Evolutionary conservation across 1,140 invertebrate genomes (phyloP).

Genomic region (Magallana angulata): DNA sequence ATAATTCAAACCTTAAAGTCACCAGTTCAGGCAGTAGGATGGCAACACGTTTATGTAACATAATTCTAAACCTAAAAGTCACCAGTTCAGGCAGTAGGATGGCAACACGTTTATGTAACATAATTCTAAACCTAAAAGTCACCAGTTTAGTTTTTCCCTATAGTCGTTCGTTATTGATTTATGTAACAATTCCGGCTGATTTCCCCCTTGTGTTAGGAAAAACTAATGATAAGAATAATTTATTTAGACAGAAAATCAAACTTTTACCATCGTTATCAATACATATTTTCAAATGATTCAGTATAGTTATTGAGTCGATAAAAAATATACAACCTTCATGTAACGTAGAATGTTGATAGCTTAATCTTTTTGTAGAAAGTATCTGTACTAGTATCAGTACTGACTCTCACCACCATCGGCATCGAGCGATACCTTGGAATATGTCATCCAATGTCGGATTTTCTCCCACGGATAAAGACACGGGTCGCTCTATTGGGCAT

Average conservation of each 20-base stretch:
- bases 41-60: too few species aligned
- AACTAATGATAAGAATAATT: too few species aligned
- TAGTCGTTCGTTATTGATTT: too few species aligned
- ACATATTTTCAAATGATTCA: background rate
- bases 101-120: too few species aligned
- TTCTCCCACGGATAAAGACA: conserved; percentile 85
- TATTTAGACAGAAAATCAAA: background rate
- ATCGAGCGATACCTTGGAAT: conserved; percentile 95
- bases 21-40: too few species aligned
- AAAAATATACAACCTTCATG: background rate
- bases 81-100: too few species aligned
- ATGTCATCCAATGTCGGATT: conserved; percentile 91
- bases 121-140: too few species aligned
- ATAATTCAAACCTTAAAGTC: too few species aligned
- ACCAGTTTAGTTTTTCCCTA: too few species aligned
- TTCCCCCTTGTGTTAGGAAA: too few species aligned
- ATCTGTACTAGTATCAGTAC: conserved; percentile 92
- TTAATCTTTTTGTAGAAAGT: conserved; percentile 85
- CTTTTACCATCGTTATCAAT: background rate
- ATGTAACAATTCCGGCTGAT: too few species aligned
- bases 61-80: too few species aligned
- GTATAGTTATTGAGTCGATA: background rate
- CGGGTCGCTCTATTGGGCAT: conserved; percentile 87
- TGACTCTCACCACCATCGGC: conserved; percentile 93
- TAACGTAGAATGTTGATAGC: background rate